Percentiles rank a stretch among this genome's conserved stretches.
phyloP scores from a whole-genome alignment of 2,113 vertebrate genomes.

The Pseudorasbora parva region DNA sequence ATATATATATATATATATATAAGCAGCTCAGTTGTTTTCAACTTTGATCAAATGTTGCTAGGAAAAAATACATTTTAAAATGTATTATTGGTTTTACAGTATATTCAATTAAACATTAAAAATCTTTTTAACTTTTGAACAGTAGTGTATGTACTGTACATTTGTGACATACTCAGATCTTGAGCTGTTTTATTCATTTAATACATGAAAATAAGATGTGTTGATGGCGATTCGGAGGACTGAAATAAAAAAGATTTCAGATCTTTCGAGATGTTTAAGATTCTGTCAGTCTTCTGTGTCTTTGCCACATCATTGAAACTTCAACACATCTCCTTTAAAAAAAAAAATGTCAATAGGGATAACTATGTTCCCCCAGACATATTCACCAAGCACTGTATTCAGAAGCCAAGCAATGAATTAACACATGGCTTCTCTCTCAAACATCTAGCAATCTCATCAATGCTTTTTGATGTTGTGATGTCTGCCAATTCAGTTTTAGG shows the following conservation, averaged over 20 bases:
- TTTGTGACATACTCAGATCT: not conserved
- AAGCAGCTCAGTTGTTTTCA: too few species aligned
- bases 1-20: too few species aligned
- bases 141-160: not conserved
- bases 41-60: too few species aligned
- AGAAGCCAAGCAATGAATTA: slow-evolving; percentile 29
- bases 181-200: not conserved
- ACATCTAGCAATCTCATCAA: slow-evolving; percentile 34
- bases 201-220: not conserved
- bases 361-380: slow-evolving; percentile 42
- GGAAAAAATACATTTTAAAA: too few species aligned
- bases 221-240: not conserved
- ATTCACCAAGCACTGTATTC: slow-evolving; percentile 33
- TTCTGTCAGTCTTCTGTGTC: not conserved
- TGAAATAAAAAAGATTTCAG: not conserved
- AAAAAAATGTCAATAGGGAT: slow-evolving; percentile 51
- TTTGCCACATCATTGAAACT: slow-evolving; percentile 26
- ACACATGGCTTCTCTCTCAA: slow-evolving; percentile 21
- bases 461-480: slow-evolving; percentile 37
- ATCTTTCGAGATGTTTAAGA: not conserved
- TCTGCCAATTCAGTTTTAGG: slow-evolving; percentile 35
- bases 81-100: not conserved
- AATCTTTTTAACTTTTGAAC: not conserved
- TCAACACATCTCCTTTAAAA: slow-evolving; percentile 12
- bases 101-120: not conserved